Evolutionary conservation across 2,113 vertebrate genomes (phyloP).

Genomic region (Elephantulus edwardii): DNA sequence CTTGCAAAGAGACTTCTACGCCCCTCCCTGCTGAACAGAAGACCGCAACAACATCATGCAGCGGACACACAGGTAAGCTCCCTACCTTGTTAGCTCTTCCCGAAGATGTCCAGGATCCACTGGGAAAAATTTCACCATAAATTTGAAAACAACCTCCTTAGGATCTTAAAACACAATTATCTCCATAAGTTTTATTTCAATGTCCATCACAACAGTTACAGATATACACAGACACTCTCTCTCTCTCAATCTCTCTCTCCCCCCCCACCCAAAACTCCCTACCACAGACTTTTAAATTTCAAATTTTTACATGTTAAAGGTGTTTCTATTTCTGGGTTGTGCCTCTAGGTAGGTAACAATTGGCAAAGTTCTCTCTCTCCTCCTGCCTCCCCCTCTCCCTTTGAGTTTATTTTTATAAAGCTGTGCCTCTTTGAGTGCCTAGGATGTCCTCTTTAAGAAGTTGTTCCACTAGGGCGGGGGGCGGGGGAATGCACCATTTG

Average conservation of each 20-base stretch:
- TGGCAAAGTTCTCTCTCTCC: background rate
- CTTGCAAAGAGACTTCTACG: background rate
- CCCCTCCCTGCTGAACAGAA: background rate
- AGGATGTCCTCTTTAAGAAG: background rate
- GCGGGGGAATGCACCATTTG: constrained; percentile 5
- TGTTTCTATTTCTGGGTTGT: constrained; percentile 11
- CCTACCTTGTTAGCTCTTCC: constrained; percentile 95
- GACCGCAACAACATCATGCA: background rate
- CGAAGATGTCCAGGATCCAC: constrained; percentile 95
- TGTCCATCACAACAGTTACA: constrained; percentile 78
- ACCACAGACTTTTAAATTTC: constrained; percentile 14
- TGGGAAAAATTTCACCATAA: constrained; percentile 99
- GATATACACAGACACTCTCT: constrained; percentile 50
- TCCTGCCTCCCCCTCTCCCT: background rate
- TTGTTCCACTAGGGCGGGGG: background rate
- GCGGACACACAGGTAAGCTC: constrained; percentile 47
- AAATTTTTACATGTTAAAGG: background rate
- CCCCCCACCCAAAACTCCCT: background rate
- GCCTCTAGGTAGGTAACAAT: background rate
- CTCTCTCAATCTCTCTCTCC: background rate
- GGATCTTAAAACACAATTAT: constrained; percentile 90
- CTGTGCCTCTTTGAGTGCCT: background rate
- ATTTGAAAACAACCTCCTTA: constrained; percentile 95
- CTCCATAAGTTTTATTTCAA: constrained; percentile 85
- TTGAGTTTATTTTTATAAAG: constrained; percentile 25